Evolutionary conservation across 2,113 vertebrate species (phyloP), one percentile per base, ranked within the genome.

Genomic region (Pitta sordida): DNA sequence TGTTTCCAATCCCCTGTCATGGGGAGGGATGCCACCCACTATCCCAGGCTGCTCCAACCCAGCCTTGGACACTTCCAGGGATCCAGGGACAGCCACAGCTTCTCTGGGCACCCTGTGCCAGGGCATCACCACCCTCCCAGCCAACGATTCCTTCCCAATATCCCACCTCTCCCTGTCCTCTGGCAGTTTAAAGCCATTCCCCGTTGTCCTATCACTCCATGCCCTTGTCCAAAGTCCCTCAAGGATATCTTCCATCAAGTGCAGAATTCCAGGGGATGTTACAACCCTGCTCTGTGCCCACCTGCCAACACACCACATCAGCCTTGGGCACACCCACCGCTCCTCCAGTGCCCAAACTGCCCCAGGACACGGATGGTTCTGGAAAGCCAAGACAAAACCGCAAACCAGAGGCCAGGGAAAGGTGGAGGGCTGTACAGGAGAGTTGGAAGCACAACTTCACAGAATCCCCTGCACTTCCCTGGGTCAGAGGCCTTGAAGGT

Each of bases 301-400:
- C n/a, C 30, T 68, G 63, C 0, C 5, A 46, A 58, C 13, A 4
- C 1, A 34, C 18, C 36, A 10, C 59, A 56, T 7, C 63, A 36
- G 48, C 4, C 62, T 60, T 49, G 7, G 1, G 1, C 30, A 24
- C 1, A 1, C 9, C 3, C 0, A n/a, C n/a, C n/a, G n/a, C n/a
- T n/a, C n/a, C n/a, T n/a, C 3, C 15, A 37, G 23, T 24, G 73
- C 44, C 5, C 27, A 29, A 44, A 32, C 2, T 21, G 9, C 63
- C 59, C 52, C 83, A 80, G 52, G 20, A 12, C 1, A 1, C 13
- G 3, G 11, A 4, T 11, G 23, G 48, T 23, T 46, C 52, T 43
- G 81, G 46, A 88, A 83, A 0, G 3, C 39, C 34, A 59, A 44
- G 83, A 1, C 62, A 49, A 11, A 36, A 63, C 11, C 3, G 41